Conservation (phyloP, 2,113 vertebrate genomes). For the Miniopterus natalensis region DNA sequence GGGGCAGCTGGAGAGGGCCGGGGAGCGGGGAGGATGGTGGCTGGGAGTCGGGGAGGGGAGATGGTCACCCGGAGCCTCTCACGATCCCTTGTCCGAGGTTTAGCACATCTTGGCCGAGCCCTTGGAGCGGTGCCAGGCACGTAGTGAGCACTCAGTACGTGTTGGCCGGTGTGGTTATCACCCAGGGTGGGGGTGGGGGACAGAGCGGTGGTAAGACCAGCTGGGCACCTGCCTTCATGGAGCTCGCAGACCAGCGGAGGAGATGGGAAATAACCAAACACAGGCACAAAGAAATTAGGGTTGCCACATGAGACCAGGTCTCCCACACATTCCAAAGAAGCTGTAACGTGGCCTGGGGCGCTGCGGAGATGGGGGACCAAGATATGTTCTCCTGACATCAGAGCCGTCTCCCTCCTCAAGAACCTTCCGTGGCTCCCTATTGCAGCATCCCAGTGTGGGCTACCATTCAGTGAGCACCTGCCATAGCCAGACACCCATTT, state of each 20-base stretch:
- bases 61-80: no score
- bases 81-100: neutral
- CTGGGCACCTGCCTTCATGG: neutral
- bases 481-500: neutral
- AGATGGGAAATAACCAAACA: neutral
- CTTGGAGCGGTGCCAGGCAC: fast-evolving
- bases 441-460: neutral
- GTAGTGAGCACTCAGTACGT: fast-evolving
- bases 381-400: neutral
- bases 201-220: neutral
- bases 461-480: neutral
- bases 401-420: neutral
- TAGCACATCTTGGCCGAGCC: neutral
- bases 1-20: neutral
- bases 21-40: neutral
- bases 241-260: neutral
- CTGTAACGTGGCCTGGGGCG: neutral
- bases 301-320: neutral
- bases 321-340: neutral
- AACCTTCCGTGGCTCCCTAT: neutral
- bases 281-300: neutral
- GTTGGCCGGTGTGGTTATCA: fast-evolving
- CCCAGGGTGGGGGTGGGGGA: neutral
- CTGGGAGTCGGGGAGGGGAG: neutral
- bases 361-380: neutral